A percentile compares a stretch with the other conserved stretches of the same genome.
phyloP scores from a whole-genome alignment of 2,797 vertebrate species.

The Muraenolepis orangiensis region DNA sequence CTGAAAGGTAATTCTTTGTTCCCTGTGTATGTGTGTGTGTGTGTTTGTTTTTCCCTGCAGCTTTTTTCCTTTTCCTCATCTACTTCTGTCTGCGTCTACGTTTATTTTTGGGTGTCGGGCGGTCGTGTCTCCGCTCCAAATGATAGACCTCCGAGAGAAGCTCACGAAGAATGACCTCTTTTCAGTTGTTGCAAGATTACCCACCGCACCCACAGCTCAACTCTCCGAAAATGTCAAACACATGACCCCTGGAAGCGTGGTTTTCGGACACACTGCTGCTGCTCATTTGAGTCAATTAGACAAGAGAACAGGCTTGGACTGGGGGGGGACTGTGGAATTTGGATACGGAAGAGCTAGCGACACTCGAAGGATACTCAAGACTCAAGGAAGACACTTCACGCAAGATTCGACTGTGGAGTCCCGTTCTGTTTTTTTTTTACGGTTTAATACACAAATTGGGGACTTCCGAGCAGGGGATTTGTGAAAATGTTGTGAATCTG shows the following conservation, averaged over 20 bases:
- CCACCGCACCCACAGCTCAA: not conserved
- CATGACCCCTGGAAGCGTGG: constrained; percentile 1
- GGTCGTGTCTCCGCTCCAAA: not conserved
- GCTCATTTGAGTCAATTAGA: not conserved
- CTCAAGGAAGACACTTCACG: constrained; percentile 25
- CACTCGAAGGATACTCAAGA: not conserved
- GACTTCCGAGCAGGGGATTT: constrained; percentile 46
- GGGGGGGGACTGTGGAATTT: constrained; percentile 15
- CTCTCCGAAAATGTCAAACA: constrained; percentile 11
- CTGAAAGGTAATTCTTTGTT: not conserved
- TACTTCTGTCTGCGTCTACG: not conserved
- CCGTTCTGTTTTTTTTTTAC: not conserved
- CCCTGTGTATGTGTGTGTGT: no score
- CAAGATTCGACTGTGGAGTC: constrained; percentile 17
- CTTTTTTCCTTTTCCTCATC: no score
- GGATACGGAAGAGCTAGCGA: not conserved
- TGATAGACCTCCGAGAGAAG: not conserved
- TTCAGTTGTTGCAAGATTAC: not conserved
- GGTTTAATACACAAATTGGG: constrained; percentile 11
- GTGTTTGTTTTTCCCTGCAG: not conserved
- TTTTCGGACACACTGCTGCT: not conserved
- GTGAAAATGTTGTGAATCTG: constrained; percentile 17
- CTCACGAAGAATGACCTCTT: not conserved
- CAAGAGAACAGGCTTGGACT: not conserved
- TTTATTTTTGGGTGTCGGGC: not conserved